Evolutionary conservation across 2,797 vertebrate genomes (phyloP).

Genomic region (Lacerta agilis): DNA sequence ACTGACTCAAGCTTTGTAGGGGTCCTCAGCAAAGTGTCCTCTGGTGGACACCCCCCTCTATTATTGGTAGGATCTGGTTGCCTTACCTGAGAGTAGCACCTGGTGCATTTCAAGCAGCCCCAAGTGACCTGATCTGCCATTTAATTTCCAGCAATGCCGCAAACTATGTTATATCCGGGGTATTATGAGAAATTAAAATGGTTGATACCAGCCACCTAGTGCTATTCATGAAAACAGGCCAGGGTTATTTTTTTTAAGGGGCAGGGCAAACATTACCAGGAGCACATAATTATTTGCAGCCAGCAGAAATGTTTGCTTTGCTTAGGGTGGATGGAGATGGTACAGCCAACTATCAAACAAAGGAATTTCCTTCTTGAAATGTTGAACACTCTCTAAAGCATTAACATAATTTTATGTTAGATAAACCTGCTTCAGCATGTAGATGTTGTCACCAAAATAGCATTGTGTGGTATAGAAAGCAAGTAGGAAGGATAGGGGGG

Average conservation of each 20-base stretch:
- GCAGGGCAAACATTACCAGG: neutral
- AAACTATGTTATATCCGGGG: neutral
- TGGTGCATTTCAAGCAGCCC: neutral
- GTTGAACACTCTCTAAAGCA: conserved; percentile 1
- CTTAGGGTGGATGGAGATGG: neutral
- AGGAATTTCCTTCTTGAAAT: neutral
- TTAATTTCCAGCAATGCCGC: neutral
- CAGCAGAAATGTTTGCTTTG: neutral
- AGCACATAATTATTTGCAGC: neutral
- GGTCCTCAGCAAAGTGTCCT: neutral
- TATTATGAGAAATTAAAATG: neutral
- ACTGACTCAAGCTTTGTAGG: neutral
- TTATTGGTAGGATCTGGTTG: neutral
- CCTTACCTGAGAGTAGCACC: neutral
- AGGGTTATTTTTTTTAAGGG: neutral
- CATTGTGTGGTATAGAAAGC: neutral
- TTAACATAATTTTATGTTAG: conserved; percentile 12
- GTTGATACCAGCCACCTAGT: neutral
- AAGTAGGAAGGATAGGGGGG: conserved; percentile 1
- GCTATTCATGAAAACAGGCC: neutral
- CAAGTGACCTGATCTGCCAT: neutral
- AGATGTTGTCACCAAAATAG: conserved; percentile 5
- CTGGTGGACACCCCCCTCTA: neutral
- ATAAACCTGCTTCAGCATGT: neutral
- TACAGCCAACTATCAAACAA: neutral